Conservation (phyloP, 37 sponge, comb jelly and placozoan species). For the Halisarca cf. caerulea region DNA sequence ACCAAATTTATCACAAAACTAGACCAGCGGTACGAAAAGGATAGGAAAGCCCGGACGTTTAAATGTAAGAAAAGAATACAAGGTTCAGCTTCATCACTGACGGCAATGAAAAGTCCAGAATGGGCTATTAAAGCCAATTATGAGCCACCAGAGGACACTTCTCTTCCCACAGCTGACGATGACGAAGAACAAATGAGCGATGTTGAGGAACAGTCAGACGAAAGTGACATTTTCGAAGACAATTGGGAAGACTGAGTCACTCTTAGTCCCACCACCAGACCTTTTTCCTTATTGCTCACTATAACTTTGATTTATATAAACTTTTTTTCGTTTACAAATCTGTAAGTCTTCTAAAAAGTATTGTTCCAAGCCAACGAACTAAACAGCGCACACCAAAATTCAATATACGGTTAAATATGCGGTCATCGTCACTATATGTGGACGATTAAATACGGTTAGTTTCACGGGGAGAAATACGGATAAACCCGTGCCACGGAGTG, state of each 20-base stretch:
- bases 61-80: neutral
- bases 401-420: too few relatives aligned
- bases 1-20: conserved; percentile 19
- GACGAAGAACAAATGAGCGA: too few relatives aligned
- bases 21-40: conserved; percentile 5
- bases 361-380: too few relatives aligned
- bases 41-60: neutral
- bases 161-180: too few relatives aligned
- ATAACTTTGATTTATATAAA: neutral
- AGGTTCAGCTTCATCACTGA: neutral
- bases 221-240: neutral
- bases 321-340: too few relatives aligned
- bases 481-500: too few relatives aligned
- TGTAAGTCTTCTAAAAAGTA: too few relatives aligned
- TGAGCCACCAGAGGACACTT: too few relatives aligned
- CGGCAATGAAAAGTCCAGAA: neutral
- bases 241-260: neutral
- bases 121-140: conserved; percentile 4
- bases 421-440: too few relatives aligned
- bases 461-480: too few relatives aligned
- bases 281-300: neutral
- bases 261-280: neutral
- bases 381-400: too few relatives aligned
- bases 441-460: too few relatives aligned
- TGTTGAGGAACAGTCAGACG: neutral